These are phyloP conservation scores for Sarcophaga peregrina DNA, from an alignment of 1,140 invertebrate genomes.

Conservation along the genomic window DNA sequence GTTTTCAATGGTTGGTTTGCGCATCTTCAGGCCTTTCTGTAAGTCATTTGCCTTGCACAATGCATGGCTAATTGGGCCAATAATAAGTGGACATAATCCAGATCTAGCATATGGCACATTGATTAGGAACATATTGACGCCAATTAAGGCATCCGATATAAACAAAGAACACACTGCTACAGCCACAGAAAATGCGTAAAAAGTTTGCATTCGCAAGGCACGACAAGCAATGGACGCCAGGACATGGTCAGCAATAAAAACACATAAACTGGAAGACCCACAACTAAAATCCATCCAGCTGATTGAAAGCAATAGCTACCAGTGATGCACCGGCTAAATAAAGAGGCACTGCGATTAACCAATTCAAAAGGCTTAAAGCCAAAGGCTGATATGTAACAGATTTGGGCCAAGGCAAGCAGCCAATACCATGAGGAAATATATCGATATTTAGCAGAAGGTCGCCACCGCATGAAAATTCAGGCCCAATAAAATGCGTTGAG, in stretches of 20 bases:
- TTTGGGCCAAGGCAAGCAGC: conserved; percentile 83
- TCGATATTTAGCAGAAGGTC: conserved; percentile 81
- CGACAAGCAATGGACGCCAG: conserved; percentile 83
- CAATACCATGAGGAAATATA: conserved; percentile 80
- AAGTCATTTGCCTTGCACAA: conserved; percentile 66
- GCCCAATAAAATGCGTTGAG: conserved; percentile 78
- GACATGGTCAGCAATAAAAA: conserved; percentile 82
- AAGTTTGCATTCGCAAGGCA: conserved; percentile 65
- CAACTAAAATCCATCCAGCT: conserved; percentile 69
- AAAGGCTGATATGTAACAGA: conserved; percentile 86
- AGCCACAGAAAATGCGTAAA: conserved; percentile 73
- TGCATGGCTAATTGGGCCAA: conserved; percentile 84
- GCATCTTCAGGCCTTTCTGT: not conserved
- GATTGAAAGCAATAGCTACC: conserved; percentile 68
- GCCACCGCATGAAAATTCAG: conserved; percentile 83
- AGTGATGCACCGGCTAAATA: conserved; percentile 68
- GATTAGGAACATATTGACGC: conserved; percentile 79
- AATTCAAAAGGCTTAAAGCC: conserved; percentile 80
- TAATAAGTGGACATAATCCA: conserved; percentile 92
- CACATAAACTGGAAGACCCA: conserved; percentile 79
- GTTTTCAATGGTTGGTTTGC: conserved; percentile 14
- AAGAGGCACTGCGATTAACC: conserved; percentile 69
- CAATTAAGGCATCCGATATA: conserved; percentile 83
- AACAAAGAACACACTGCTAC: conserved; percentile 77
- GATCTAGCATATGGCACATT: conserved; percentile 76